Conservation (phyloP, 2,797 vertebrate species). For the Glyptemys insculpta region DNA sequence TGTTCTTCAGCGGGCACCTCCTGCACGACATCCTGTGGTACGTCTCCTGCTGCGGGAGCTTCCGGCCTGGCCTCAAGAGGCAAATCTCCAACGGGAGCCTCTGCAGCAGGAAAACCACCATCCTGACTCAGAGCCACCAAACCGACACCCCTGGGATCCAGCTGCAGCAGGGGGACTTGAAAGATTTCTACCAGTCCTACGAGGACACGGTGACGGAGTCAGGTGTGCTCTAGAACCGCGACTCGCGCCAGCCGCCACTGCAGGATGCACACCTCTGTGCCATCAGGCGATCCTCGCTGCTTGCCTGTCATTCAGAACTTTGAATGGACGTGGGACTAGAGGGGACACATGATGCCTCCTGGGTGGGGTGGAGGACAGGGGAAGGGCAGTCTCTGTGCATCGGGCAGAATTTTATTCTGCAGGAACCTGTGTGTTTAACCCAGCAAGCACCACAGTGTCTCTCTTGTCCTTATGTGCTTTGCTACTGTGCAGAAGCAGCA, state of each 20-base stretch:
- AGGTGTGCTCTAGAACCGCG: conserved; percentile 20
- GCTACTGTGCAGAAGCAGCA: rapidly evolving
- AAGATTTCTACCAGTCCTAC: conserved; percentile 19
- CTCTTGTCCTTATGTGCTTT: rapidly evolving
- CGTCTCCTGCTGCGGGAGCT: conserved; percentile 46
- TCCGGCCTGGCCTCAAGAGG: conserved; percentile 25
- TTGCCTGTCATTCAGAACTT: neutral
- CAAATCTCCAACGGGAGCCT: conserved; percentile 77
- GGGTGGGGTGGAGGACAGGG: neutral
- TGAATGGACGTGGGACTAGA: neutral
- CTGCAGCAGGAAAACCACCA: conserved; percentile 75
- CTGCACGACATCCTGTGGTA: conserved; percentile 34
- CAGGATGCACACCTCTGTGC: rapidly evolving
- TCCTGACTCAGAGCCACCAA: conserved; percentile 71
- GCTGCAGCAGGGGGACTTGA: neutral
- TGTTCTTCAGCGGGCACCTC: conserved; percentile 84
- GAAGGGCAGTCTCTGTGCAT: neutral
- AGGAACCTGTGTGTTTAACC: rapidly evolving
- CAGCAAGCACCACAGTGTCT: rapidly evolving
- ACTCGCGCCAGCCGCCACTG: neutral
- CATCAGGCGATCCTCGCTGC: neutral
- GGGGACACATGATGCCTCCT: neutral
- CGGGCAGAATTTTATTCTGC: rapidly evolving
- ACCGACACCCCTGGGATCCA: neutral
- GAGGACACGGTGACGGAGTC: conserved; percentile 62